These are phyloP conservation scores for Bellardia bayeri DNA, from an alignment of 2,888 invertebrate species.

Conservation along the genomic window DNA sequence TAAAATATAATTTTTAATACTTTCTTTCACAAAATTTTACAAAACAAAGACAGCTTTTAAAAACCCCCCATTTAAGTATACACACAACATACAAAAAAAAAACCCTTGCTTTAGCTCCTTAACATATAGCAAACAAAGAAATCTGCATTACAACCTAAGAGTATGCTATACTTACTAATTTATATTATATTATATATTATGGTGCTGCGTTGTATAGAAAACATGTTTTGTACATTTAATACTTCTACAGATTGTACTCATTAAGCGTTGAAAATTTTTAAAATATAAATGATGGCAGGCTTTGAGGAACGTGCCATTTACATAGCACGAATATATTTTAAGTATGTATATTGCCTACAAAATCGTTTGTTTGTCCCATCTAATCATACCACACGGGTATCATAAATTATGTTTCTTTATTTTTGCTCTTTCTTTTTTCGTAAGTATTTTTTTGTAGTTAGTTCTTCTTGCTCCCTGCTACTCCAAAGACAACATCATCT, in stretches of 20 bases:
- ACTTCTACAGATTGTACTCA: slow-evolving; percentile 20
- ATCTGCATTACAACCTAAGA: slow-evolving; percentile 10
- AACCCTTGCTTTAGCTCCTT: slow-evolving; percentile 59
- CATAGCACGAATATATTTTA: slow-evolving; percentile 5
- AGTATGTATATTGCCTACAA: slow-evolving; percentile 43
- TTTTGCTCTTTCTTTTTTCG: background rate
- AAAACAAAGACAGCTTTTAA: background rate
- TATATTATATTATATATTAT: background rate
- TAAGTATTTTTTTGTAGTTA: slow-evolving; percentile 22
- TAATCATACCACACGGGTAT: slow-evolving; percentile 68
- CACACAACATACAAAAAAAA: background rate
- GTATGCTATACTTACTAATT: slow-evolving; percentile 34
- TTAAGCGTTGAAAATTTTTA: slow-evolving; percentile 53
- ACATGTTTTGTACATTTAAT: background rate
- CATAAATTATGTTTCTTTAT: slow-evolving; percentile 65
- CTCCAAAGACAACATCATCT: slow-evolving; percentile 43
- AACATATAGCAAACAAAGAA: slow-evolving; percentile 34
- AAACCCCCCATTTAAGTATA: background rate
- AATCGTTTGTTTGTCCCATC: slow-evolving; percentile 42
- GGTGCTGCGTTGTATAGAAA: background rate
- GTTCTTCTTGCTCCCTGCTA: background rate
- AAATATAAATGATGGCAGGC: slow-evolving; percentile 29
- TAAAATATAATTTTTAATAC: slow-evolving; percentile 53
- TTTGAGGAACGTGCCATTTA: slow-evolving; percentile 50
- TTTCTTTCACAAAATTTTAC: slow-evolving; percentile 37